phyloP scores from a whole-genome alignment of 2,888 invertebrate genomes.

The Yponomeuta sedellus region DNA sequence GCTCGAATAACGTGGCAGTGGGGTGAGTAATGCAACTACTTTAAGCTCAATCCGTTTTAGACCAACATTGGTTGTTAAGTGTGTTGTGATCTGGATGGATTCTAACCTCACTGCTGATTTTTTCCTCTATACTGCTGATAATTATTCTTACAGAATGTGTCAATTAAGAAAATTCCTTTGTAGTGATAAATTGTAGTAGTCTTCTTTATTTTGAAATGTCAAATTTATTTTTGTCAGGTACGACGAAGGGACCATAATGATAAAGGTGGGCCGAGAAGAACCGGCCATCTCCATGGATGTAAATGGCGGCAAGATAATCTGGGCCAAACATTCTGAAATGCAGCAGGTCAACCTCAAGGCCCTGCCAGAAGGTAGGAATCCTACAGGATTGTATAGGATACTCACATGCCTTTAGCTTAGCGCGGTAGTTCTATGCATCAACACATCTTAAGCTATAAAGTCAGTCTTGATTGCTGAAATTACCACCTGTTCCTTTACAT shows the following conservation, averaged over 20 bases:
- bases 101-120: no score
- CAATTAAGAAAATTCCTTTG: no score
- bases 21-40: constrained; percentile 70
- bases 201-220: no score
- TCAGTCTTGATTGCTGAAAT: no score
- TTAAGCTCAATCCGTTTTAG: background rate
- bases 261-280: constrained; percentile 98
- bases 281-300: constrained; percentile 99
- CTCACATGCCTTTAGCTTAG: background rate
- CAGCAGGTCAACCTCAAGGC: constrained; percentile 97
- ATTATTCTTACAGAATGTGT: no score
- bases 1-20: constrained; percentile 97
- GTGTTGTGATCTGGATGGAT: no score
- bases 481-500: no score
- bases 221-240: constrained; percentile 67
- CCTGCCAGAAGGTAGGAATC: constrained; percentile 80
- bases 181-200: no score
- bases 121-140: no score
- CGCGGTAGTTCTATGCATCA: no score
- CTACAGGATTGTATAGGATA: background rate
- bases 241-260: constrained; percentile 96
- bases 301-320: constrained; percentile 98
- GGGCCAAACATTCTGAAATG: constrained; percentile 99
- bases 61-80: no score
- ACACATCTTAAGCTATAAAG: no score